These are phyloP conservation scores for Drosophila fuyamai DNA, from an alignment of 1,140 invertebrate genomes.

Conservation along the genomic window DNA sequence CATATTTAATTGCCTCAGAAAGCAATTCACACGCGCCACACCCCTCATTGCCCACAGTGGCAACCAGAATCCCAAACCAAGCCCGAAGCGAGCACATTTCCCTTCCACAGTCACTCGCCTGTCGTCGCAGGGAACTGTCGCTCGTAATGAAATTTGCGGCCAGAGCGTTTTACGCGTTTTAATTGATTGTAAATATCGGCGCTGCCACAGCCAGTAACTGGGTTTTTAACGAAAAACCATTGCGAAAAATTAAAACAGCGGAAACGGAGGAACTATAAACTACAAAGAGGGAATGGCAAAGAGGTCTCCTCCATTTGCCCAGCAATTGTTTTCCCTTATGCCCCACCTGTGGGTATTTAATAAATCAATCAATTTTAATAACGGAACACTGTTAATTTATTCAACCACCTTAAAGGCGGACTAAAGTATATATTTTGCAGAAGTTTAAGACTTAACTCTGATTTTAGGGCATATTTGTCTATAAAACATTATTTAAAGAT, in stretches of 20 bases:
- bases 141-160: conserved; percentile 78
- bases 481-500: neutral
- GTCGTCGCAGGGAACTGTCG: conserved; percentile 33
- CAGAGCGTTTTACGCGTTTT: conserved; percentile 71
- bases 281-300: neutral
- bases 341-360: conserved; percentile 7
- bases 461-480: neutral
- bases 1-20: conserved; percentile 77
- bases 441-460: neutral
- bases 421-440: too few relatives aligned
- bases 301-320: neutral
- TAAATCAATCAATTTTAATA: conserved; percentile 24
- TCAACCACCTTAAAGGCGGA: too few relatives aligned
- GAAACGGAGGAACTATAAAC: neutral
- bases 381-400: too few relatives aligned
- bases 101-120: conserved; percentile 27
- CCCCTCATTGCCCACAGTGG: neutral
- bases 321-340: neutral
- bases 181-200: conserved; percentile 80
- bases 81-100: conserved; percentile 23
- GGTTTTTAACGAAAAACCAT: conserved; percentile 12
- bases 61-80: conserved; percentile 40
- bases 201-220: conserved; percentile 46
- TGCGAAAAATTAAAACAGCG: neutral
- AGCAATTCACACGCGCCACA: conserved; percentile 53